Percentiles rank a stretch among this genome's conserved stretches.
phyloP scores from a whole-genome alignment of 2,113 vertebrate genomes.

The Phyllostomus hastatus region DNA sequence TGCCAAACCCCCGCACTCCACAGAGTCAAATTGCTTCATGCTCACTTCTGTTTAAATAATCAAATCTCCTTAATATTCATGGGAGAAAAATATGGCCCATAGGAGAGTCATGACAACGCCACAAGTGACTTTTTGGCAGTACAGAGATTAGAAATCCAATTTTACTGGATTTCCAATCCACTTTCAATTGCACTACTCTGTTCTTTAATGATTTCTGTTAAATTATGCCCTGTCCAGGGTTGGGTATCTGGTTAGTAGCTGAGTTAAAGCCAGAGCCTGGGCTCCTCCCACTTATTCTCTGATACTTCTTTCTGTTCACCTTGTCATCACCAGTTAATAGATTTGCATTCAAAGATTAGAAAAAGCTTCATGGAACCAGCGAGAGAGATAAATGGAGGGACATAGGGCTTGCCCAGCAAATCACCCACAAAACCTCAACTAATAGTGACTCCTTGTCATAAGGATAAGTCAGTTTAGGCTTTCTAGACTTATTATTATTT shows the following conservation, averaged over 20 bases:
- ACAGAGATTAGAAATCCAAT: conserved; percentile 53
- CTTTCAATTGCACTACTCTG: conserved; percentile 31
- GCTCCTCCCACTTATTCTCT: neutral
- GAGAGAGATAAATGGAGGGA: neutral
- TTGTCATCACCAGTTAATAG: neutral
- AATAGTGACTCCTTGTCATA: neutral
- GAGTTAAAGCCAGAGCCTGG: neutral
- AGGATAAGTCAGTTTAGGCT: neutral
- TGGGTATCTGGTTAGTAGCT: neutral
- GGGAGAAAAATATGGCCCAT: neutral
- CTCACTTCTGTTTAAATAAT: conserved; percentile 13
- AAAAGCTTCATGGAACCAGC: neutral
- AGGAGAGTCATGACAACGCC: neutral
- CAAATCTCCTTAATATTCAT: conserved; percentile 37
- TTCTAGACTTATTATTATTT: neutral
- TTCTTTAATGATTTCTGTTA: conserved; percentile 54
- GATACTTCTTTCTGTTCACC: neutral
- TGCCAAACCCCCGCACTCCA: neutral
- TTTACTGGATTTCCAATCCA: conserved; percentile 49
- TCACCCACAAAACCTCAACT: neutral
- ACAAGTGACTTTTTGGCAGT: neutral
- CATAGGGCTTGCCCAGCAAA: neutral
- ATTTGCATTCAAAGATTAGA: neutral
- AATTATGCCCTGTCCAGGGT: neutral
- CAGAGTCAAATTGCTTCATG: neutral